phyloP scores from a whole-genome alignment of 2,797 vertebrate species.

The Pelobates cultripes region DNA sequence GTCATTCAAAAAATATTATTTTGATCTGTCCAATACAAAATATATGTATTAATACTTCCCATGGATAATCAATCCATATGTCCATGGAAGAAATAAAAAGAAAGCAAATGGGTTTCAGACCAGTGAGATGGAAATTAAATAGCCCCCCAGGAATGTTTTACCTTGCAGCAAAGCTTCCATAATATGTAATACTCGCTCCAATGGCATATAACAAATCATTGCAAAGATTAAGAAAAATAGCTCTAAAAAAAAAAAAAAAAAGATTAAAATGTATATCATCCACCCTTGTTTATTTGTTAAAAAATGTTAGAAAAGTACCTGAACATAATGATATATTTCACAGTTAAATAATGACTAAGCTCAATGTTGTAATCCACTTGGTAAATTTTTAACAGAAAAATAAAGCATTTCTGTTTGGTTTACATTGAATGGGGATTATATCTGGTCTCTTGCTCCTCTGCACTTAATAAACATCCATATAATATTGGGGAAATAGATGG shows the following conservation, averaged over 20 bases:
- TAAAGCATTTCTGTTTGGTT: too few species aligned
- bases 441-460: too few species aligned
- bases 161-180: constrained; percentile 32
- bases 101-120: constrained; percentile 20
- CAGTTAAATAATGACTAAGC: too few species aligned
- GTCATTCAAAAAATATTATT: too few species aligned
- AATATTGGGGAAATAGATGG: too few species aligned
- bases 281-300: background rate
- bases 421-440: too few species aligned
- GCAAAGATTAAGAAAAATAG: constrained; percentile 34
- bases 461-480: too few species aligned
- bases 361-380: too few species aligned
- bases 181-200: constrained; percentile 36
- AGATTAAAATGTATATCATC: constrained; percentile 13
- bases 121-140: constrained; percentile 15
- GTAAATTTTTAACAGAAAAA: too few species aligned
- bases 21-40: too few species aligned
- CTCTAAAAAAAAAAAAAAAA: constrained; percentile 3
- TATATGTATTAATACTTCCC: background rate
- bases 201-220: background rate
- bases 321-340: too few species aligned
- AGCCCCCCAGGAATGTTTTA: constrained; percentile 29
- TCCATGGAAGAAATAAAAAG: background rate
- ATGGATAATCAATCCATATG: constrained; percentile 34
- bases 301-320: too few species aligned